Evolutionary conservation across 2,113 vertebrate species (phyloP).

Genomic region (Poicephalus meyeri): DNA sequence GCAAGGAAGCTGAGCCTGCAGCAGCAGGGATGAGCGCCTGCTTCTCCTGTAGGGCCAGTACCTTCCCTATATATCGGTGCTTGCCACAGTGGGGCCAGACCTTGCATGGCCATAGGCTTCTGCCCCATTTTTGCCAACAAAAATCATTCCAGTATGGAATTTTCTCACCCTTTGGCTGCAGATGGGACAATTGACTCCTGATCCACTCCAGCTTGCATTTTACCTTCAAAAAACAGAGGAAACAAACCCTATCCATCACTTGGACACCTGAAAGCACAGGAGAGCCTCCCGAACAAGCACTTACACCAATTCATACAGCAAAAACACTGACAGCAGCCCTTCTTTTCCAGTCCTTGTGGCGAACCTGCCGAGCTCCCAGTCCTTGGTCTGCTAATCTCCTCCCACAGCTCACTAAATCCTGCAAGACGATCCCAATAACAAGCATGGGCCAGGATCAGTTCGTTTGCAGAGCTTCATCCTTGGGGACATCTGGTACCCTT

Average conservation of each 20-base stretch:
- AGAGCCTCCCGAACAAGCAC: background rate
- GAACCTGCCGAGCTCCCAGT: background rate
- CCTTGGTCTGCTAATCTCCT: background rate
- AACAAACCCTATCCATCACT: background rate
- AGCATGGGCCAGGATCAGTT: accelerated
- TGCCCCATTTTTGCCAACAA: accelerated
- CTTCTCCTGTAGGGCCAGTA: background rate
- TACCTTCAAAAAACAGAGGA: background rate
- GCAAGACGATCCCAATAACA: background rate
- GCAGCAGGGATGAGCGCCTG: background rate
- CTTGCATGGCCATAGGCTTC: accelerated
- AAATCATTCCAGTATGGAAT: background rate
- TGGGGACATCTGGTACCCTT: background rate
- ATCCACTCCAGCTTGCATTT: background rate
- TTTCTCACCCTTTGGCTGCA: background rate
- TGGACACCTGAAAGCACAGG: background rate
- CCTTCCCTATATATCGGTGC: accelerated
- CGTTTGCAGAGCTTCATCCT: slow-evolving; percentile 21
- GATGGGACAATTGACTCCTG: background rate
- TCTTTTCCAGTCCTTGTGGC: background rate
- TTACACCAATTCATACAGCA: background rate
- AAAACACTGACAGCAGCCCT: background rate
- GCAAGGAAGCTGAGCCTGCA: background rate
- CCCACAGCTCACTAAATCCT: background rate
- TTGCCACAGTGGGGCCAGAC: background rate